These are phyloP conservation scores for Pseudomyrmex sp. DNA, from an alignment of 1,140 invertebrate species.

Conservation along the genomic window DNA sequence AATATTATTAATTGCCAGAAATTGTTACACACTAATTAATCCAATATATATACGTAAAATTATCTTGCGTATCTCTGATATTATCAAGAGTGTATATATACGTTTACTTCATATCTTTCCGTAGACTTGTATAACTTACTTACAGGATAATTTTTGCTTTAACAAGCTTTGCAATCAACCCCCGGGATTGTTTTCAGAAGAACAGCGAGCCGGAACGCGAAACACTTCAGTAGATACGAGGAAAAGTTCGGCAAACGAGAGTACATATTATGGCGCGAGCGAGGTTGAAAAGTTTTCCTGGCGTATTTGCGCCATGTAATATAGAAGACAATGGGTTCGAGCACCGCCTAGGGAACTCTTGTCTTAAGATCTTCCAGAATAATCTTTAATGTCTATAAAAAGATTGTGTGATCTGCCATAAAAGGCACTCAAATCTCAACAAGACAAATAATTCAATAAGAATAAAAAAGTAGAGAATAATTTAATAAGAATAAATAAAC, in stretches of 20 bases:
- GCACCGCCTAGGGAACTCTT: not conserved
- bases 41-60: too few species aligned
- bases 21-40: too few species aligned
- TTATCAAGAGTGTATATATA: not conserved
- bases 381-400: constrained; percentile 48
- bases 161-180: constrained; percentile 37
- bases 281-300: constrained; percentile 39
- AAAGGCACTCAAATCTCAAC: not conserved
- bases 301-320: constrained; percentile 51
- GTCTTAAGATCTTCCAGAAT: constrained; percentile 24
- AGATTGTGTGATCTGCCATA: not conserved
- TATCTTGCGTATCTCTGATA: too few species aligned
- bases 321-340: constrained; percentile 45
- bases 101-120: not conserved
- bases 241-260: constrained; percentile 54
- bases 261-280: constrained; percentile 38
- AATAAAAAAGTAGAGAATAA: too few species aligned
- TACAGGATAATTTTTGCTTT: constrained; percentile 20
- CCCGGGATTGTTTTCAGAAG: constrained; percentile 18
- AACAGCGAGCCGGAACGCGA: constrained; percentile 5
- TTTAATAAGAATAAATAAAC: too few species aligned
- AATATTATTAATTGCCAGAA: too few species aligned
- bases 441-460: not conserved
- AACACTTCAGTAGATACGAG: constrained; percentile 34
- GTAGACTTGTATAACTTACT: not conserved